These are phyloP conservation scores for Hecatera dysodea DNA, from an alignment of 2,888 invertebrate genomes.

Conservation along the genomic window DNA sequence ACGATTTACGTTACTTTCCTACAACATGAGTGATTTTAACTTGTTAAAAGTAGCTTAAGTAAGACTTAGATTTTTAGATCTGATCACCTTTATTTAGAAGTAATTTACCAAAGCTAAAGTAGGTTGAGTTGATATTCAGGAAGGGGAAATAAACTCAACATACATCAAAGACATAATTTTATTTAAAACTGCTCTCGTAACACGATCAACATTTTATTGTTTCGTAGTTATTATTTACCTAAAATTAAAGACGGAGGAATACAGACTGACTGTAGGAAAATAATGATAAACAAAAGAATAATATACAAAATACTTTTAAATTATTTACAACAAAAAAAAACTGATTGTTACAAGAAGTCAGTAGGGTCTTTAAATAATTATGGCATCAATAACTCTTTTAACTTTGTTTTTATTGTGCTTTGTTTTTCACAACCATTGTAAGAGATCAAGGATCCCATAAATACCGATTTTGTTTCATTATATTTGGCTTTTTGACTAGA, in stretches of 20 bases:
- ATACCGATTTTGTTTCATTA: neutral
- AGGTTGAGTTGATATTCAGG: neutral
- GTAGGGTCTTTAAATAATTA: conserved; percentile 9
- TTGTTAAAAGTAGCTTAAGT: too few species aligned
- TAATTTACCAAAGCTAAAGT: too few species aligned
- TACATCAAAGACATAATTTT: conserved; percentile 4
- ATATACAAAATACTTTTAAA: conserved; percentile 23
- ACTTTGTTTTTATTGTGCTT: too few species aligned
- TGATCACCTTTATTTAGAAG: too few species aligned
- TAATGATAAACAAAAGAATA: neutral
- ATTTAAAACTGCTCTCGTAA: neutral
- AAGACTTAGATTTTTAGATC: too few species aligned
- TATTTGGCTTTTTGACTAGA: conserved; percentile 30
- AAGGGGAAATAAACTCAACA: conserved; percentile 23
- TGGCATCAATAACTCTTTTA: conserved; percentile 29
- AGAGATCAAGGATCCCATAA: conserved; percentile 17
- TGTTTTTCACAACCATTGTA: conserved; percentile 25
- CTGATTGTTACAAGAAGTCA: neutral
- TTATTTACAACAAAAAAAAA: conserved; percentile 31
- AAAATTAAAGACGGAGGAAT: too few species aligned
- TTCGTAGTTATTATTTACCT: too few species aligned
- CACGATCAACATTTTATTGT: too few species aligned
- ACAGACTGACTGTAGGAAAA: neutral
- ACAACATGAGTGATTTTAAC: too few species aligned
- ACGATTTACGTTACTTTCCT: too few species aligned